phyloP scores from a whole-genome alignment of 2,888 invertebrate genomes.

The Anodontia alba region DNA sequence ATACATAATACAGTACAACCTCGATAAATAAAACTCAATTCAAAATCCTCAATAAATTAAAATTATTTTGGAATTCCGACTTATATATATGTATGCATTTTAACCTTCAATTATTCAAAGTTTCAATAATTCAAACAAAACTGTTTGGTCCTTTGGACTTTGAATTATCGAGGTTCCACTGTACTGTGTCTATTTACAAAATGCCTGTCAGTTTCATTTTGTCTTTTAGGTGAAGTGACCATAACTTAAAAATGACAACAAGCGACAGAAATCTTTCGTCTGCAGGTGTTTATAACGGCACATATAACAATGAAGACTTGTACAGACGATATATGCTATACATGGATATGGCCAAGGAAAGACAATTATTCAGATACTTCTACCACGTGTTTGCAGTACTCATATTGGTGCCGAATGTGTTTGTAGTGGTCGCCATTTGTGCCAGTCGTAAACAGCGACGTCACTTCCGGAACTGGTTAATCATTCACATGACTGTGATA shows the following conservation, averaged over 20 bases:
- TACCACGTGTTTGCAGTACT: conserved; percentile 43
- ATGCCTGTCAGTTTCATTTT: not conserved
- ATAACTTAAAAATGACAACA: not conserved
- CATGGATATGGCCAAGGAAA: conserved; percentile 27
- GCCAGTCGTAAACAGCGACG: conserved; percentile 47
- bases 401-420: conserved; percentile 39
- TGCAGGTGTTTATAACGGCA: not conserved
- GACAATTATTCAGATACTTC: conserved; percentile 30
- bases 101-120: too few species aligned
- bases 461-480: conserved; percentile 58
- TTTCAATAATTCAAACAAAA: too few species aligned
- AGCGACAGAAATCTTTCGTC: not conserved
- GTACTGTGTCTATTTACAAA: too few species aligned
- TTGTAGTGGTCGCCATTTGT: conserved; percentile 34
- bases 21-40: too few species aligned
- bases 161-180: too few species aligned
- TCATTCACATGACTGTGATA: conserved; percentile 47
- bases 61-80: too few species aligned
- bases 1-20: too few species aligned
- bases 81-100: too few species aligned
- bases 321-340: not conserved
- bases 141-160: too few species aligned
- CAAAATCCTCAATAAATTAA: too few species aligned
- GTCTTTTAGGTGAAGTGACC: not conserved
- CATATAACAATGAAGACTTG: not conserved